These are phyloP conservation scores for Schizaphis graminum DNA, from an alignment of 2,888 invertebrate species.

Conservation along the genomic window DNA sequence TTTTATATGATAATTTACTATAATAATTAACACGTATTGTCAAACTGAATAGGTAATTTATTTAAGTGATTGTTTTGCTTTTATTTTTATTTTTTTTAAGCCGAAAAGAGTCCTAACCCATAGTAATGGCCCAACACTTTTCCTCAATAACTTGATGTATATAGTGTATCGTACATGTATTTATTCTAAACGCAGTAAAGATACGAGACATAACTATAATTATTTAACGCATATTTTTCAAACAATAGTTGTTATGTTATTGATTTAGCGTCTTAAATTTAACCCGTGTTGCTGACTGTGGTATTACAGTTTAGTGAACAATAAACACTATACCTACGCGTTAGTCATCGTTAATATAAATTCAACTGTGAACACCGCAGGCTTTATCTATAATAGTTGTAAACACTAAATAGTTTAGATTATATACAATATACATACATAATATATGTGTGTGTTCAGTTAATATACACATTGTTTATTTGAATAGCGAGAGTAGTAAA, in stretches of 20 bases:
- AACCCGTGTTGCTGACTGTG: background rate
- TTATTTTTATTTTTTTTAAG: background rate
- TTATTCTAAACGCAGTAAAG: background rate
- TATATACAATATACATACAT: background rate
- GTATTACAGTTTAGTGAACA: background rate
- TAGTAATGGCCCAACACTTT: background rate
- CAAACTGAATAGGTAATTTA: background rate
- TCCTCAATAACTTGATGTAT: background rate
- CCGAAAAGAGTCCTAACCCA: background rate
- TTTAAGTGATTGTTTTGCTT: background rate
- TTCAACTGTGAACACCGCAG: background rate
- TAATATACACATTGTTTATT: background rate
- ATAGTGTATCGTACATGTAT: background rate
- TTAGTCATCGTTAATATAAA: background rate
- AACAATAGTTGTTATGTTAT: background rate
- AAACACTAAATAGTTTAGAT: background rate
- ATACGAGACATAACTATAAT: background rate
- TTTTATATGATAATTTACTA: background rate
- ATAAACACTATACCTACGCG: background rate
- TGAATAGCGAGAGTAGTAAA: background rate
- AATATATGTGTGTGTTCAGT: background rate
- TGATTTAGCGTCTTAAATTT: background rate
- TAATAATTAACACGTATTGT: background rate
- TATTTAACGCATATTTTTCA: background rate
- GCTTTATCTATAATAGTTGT: background rate